Evolutionary conservation across 1,140 invertebrate species (phyloP).

Genomic region (Drosophila persimilis): DNA sequence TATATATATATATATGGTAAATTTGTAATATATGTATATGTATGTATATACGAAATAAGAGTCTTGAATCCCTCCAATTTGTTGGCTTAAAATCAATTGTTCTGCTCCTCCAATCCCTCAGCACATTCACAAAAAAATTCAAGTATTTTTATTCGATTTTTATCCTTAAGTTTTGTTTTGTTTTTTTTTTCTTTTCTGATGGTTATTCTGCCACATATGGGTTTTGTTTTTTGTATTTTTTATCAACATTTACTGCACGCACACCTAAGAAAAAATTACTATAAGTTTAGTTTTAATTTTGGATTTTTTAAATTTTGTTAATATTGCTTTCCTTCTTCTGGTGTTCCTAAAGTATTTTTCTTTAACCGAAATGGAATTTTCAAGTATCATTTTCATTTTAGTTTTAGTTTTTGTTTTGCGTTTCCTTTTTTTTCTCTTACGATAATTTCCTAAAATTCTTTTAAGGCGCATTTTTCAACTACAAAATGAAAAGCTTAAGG

Average conservation of each 20-base stretch:
- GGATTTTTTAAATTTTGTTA: slow-evolving; percentile 40
- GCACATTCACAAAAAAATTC: slow-evolving; percentile 38
- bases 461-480: slow-evolving; percentile 63
- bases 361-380: slow-evolving; percentile 49
- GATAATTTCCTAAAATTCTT: slow-evolving; percentile 46
- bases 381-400: slow-evolving; percentile 4
- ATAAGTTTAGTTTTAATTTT: slow-evolving; percentile 23
- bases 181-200: slow-evolving; percentile 33
- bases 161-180: slow-evolving; percentile 25
- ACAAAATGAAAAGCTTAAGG: slow-evolving; percentile 29
- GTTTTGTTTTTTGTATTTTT: slow-evolving; percentile 12
- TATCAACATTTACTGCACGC: slow-evolving; percentile 40
- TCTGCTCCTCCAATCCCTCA: not conserved
- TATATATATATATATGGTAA: slow-evolving; percentile 40
- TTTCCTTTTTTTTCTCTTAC: slow-evolving; percentile 17
- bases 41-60: slow-evolving; percentile 76
- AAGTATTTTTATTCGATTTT: slow-evolving; percentile 15
- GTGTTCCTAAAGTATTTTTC: slow-evolving; percentile 46
- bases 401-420: slow-evolving; percentile 23
- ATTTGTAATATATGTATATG: slow-evolving; percentile 35
- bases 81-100: slow-evolving; percentile 58
- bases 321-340: slow-evolving; percentile 62
- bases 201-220: slow-evolving; percentile 25
- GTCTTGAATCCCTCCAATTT: slow-evolving; percentile 77
- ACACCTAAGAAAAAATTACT: slow-evolving; percentile 55